Evolutionary conservation across 2,113 vertebrate genomes (phyloP), one percentile per base, ranked within the genome.

Genomic region (Telmatochromis sp.): DNA sequence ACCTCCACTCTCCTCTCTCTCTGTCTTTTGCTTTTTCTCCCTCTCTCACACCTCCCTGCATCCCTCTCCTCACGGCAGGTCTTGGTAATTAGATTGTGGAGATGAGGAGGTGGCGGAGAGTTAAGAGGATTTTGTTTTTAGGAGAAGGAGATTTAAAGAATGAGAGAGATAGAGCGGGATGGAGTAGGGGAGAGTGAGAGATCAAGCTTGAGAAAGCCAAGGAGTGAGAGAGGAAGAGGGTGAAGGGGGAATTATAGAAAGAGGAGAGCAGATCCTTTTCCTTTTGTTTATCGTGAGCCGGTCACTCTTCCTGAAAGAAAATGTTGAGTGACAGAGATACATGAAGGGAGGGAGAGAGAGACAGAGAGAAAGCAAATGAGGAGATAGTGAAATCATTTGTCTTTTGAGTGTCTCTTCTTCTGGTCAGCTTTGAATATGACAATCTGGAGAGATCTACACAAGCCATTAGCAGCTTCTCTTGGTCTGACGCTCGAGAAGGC

Each of bases 101-200:
- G 90, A 94, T 92, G 93, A 94, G 89, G 91, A 92, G 90, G 92
- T 92, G 91, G 83, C 90, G 78, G 86, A 78, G 89, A 92, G 89
- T 87, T 94, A 95, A 94, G 94, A 93, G 94, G 95, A 93, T 95
- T 95, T 95, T 89, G 89, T 95, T 92, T 94, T 90, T 86, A 88
- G 86, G 75, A 92, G 89, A 89, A 65, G 80, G 85, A 93, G 93
- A 91, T 93, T 92, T 90, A 93, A 83, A 83, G 89, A 89, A 82
- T 53, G 86, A 89, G 86, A 68, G 82, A 53, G 91, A 80, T n/a
- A 60, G 63, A 73, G 83, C 60, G 3, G 40, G 68, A 26, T 80
- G 42, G 83, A 80, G 81, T 31, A 50, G 9, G 73, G 58, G 84
- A 51, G 53, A 31, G 28, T 53, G 86, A 89, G 86, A 82, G 85